Percentiles rank a stretch among this genome's conserved stretches.
phyloP scores from a whole-genome alignment of 2,113 vertebrate species.

The Uropsilus gracilis region DNA sequence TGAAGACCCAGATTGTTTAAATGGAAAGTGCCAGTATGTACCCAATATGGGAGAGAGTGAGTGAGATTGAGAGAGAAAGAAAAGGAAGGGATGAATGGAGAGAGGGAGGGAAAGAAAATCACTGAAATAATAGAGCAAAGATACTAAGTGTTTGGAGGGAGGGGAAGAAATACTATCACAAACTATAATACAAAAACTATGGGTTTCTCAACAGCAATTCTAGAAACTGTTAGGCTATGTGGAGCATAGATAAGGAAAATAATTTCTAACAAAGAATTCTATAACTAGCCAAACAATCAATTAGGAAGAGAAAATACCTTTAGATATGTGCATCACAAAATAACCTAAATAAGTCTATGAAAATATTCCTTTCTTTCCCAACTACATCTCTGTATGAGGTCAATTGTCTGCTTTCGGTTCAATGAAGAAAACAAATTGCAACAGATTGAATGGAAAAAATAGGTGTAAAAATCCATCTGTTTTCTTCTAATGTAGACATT shows the following conservation, averaged over 20 bases:
- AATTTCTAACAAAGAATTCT: not conserved
- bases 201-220: not conserved
- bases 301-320: not conserved
- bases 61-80: too few relatives aligned
- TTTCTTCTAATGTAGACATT: not conserved
- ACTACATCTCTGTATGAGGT: not conserved
- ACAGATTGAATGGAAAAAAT: not conserved
- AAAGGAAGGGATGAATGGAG: too few relatives aligned
- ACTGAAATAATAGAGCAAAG: not conserved
- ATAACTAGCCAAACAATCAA: constrained; percentile 21
- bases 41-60: not conserved
- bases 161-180: not conserved
- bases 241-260: not conserved
- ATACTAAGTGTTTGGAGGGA: not conserved
- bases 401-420: not conserved
- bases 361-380: not conserved
- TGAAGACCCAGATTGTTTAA: not conserved
- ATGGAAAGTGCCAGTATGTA: not conserved
- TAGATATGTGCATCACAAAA: not conserved
- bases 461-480: not conserved
- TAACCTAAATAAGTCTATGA: not conserved
- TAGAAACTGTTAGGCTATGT: not conserved
- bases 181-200: not conserved
- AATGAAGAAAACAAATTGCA: not conserved
- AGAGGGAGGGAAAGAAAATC: not conserved